Evolutionary conservation across 2,113 vertebrate genomes (phyloP).

Genomic region (Mormyrus iriodes): DNA sequence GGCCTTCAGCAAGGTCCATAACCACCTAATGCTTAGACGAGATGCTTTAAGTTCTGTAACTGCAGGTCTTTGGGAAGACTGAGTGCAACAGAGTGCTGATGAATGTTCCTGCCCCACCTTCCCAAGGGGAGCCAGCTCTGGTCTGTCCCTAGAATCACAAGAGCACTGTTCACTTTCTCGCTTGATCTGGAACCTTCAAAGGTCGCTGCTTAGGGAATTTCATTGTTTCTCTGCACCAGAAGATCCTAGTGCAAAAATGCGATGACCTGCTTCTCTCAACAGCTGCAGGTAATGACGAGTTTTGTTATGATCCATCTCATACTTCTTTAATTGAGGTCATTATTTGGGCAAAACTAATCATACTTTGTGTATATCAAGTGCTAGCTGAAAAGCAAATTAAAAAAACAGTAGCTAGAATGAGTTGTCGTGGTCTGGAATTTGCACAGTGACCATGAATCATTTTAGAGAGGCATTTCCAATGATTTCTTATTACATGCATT

Average conservation of each 20-base stretch:
- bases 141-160: background rate
- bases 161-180: slow-evolving; percentile 5
- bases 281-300: background rate
- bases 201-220: background rate
- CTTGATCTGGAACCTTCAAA: background rate
- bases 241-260: background rate
- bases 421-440: background rate
- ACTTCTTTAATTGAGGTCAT: background rate
- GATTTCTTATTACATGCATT: slow-evolving; percentile 58
- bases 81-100: slow-evolving; percentile 27
- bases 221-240: background rate
- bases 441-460: background rate
- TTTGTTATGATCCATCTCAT: background rate
- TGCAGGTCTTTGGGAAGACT: background rate
- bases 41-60: background rate
- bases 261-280: background rate
- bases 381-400: background rate
- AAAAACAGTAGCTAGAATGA: background rate
- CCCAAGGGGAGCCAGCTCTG: slow-evolving; percentile 13
- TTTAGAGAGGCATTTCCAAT: slow-evolving; percentile 42
- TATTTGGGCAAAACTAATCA: background rate
- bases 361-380: background rate
- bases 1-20: background rate
- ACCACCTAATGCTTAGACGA: background rate
- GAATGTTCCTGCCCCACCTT: slow-evolving; percentile 16